Conservation (phyloP, 2,888 invertebrate species). For the Sphaerophoria rueppellii region DNA sequence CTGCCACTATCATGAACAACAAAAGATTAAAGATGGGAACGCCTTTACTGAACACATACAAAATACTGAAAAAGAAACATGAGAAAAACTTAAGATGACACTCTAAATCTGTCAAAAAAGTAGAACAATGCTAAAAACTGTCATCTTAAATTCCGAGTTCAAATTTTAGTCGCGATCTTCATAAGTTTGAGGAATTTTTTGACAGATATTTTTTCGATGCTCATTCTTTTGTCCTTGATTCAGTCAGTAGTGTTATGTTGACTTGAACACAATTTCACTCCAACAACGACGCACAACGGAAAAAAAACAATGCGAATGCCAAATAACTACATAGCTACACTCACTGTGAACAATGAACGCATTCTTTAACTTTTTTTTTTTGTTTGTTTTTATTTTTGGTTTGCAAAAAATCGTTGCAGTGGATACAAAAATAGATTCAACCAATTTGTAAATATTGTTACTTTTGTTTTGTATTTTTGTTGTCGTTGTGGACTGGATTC, state of each 20-base stretch:
- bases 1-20: too few relatives aligned
- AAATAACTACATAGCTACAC: neutral
- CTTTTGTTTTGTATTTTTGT: constrained; percentile 29
- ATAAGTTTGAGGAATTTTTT: constrained; percentile 25
- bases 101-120: constrained; percentile 1
- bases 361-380: constrained; percentile 29
- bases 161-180: constrained; percentile 22
- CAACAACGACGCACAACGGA: too few relatives aligned
- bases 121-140: neutral
- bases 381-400: constrained; percentile 36
- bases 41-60: too few relatives aligned
- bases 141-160: constrained; percentile 11
- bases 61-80: too few relatives aligned
- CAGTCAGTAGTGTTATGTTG: too few relatives aligned
- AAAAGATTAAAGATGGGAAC: too few relatives aligned
- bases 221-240: too few relatives aligned
- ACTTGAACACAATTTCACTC: too few relatives aligned
- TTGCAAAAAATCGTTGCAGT: constrained; percentile 57
- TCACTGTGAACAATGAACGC: constrained; percentile 26
- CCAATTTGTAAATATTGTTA: constrained; percentile 46
- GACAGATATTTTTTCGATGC: neutral
- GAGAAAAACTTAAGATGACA: neutral
- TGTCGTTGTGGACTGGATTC: constrained; percentile 51
- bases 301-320: too few relatives aligned
- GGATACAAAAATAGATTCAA: constrained; percentile 65